Percentiles rank a stretch among this genome's conserved stretches.
Conservation (phyloP, 2,113 vertebrate species). For the Nothocercus julius region DNA sequence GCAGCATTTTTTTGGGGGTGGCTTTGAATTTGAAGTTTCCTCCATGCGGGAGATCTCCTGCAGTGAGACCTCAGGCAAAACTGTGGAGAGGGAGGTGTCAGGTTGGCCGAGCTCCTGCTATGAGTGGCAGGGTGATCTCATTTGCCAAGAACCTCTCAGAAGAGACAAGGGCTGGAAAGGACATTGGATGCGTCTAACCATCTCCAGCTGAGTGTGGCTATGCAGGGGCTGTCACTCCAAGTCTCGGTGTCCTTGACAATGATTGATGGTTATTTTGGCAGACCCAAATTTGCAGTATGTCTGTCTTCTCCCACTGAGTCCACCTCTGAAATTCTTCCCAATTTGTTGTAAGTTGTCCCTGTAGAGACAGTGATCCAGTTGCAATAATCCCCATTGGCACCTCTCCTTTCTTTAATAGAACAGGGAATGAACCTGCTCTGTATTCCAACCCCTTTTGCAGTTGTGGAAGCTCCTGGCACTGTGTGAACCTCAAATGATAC, state of each 20-base stretch:
- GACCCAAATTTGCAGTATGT: background rate
- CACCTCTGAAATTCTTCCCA: background rate
- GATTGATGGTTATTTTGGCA: background rate
- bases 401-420: background rate
- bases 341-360: background rate
- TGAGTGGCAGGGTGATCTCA: background rate
- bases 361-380: background rate
- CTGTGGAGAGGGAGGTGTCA: background rate
- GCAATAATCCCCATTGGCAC: background rate
- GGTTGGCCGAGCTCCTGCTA: background rate
- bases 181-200: background rate
- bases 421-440: background rate
- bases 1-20: background rate
- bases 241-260: background rate
- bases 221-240: conserved; percentile 16
- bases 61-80: background rate
- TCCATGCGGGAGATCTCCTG: background rate
- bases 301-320: background rate
- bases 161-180: background rate
- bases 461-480: background rate
- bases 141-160: conserved; percentile 33
- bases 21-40: background rate
- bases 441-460: background rate
- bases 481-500: background rate
- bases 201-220: background rate